Percentiles rank a stretch among this genome's conserved stretches.
phyloP scores from a whole-genome alignment of 2,888 invertebrate genomes.

The Zaprionus obscuricornis region DNA sequence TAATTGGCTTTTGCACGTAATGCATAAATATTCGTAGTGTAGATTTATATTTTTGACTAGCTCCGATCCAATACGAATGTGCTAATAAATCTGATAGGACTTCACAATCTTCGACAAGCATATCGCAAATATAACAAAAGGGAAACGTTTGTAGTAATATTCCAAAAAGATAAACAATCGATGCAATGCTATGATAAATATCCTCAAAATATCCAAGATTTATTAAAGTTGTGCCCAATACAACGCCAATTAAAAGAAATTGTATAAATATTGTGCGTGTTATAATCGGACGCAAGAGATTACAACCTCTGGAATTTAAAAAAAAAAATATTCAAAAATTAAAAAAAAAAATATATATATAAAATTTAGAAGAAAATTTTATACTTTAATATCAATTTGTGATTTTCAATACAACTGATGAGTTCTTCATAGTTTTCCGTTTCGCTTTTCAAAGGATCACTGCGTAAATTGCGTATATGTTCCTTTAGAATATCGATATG shows the following conservation, averaged over 20 bases:
- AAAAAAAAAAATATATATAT: neutral
- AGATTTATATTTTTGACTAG: conserved; percentile 29
- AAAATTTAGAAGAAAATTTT: neutral
- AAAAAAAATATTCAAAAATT: neutral
- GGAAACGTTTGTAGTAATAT: neutral
- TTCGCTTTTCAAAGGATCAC: conserved; percentile 19
- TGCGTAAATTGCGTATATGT: conserved; percentile 28
- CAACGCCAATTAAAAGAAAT: neutral
- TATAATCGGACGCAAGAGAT: conserved; percentile 31
- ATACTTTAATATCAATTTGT: conserved; percentile 43
- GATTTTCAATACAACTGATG: conserved; percentile 24
- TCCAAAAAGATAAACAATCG: neutral
- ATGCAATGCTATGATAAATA: neutral
- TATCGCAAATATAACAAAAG: neutral
- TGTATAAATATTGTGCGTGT: neutral
- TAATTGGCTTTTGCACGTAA: conserved; percentile 31
- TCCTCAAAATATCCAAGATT: neutral
- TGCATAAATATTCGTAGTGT: conserved; percentile 27
- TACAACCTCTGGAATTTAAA: conserved; percentile 37
- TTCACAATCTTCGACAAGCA: neutral
- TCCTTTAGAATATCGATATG: conserved; percentile 41
- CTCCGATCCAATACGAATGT: conserved; percentile 33
- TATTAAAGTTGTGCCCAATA: neutral
- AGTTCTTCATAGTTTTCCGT: conserved; percentile 35
- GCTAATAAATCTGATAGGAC: neutral